phyloP scores from a whole-genome alignment of 2,113 vertebrate species.

The Galeopterus variegatus region DNA sequence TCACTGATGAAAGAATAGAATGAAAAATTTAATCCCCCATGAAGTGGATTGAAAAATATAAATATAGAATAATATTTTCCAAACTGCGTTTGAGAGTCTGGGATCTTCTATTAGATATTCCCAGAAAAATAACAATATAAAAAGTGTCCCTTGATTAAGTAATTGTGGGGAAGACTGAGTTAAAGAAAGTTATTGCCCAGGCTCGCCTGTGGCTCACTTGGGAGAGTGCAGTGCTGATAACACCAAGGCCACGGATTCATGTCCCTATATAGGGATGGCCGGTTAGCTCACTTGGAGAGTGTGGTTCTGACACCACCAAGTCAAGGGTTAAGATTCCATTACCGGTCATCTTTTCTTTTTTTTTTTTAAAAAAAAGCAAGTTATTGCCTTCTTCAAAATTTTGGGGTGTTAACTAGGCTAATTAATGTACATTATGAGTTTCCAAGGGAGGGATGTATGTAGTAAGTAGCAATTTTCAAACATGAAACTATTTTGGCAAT shows the following conservation, averaged over 20 bases:
- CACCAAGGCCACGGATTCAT: too few relatives aligned
- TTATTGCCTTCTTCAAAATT: background rate
- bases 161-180: background rate
- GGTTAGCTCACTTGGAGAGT: too few relatives aligned
- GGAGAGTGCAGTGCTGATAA: too few relatives aligned
- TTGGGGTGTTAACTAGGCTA: background rate
- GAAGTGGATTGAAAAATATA: background rate
- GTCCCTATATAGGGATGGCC: too few relatives aligned
- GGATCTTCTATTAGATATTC: background rate
- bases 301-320: too few relatives aligned
- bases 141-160: background rate
- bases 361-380: too few relatives aligned
- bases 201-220: too few relatives aligned
- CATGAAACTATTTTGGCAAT: background rate
- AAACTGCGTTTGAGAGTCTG: background rate
- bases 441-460: background rate
- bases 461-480: background rate
- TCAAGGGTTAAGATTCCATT: too few relatives aligned
- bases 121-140: background rate
- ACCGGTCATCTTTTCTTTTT: too few relatives aligned
- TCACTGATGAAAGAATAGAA: background rate
- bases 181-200: background rate
- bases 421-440: background rate
- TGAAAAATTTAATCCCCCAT: conserved; percentile 19
- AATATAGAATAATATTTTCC: background rate